Base-by-base conservation (phyloP, 2,888 invertebrate genomes). In the Tolmerus cingulatus region DNA sequence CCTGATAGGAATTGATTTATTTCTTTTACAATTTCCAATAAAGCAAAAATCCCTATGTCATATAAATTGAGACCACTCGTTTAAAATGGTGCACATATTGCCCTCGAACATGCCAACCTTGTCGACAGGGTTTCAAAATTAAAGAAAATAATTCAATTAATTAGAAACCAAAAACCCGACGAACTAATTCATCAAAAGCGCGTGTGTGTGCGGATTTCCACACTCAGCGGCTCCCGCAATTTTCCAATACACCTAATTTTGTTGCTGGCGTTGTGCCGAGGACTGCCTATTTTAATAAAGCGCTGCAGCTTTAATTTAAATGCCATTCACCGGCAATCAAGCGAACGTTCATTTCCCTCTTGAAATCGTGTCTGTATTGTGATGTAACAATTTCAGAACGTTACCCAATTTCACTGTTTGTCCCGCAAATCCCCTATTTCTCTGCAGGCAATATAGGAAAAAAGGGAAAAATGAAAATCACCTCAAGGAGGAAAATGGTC, bases 21-120 rank as follows among this genome's bases (percentile, higher is more conserved):
- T 46, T 46, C 16, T 16, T 46, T 46, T 14, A 14, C 14, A 43
- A 3, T 43, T 14, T 43, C 4, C 43, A 46, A 46, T 14, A 46
- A 46, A 46, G 43, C 16, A 46, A 46, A 46, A 46, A 46, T 46
- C 4, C 4, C 4, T 5, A 46, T 46, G 16, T 46, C 89, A 19
- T n/a, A 5, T 51, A 51, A 51, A 51, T n/a, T 16, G 51, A 16
- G 4, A n/a, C n/a, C 16, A 46, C 16, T 9, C 4, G n/a, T n/a
- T 3, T 51, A 51, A 51, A 51, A 51, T 51, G 4, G 1, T 3
- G 0, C 14, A 5, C 16, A 51, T 51, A n/a, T 51, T 51, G 16
- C 43, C 43, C 43, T 46, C 16, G 43, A 46, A 90, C 91, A 37
- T 16, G 37, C n/a, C 66, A 23, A 1, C 19, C 12, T 8, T 66